Conservation (phyloP, 2,888 invertebrate genomes). For the Ramazzottius varieornatus region DNA sequence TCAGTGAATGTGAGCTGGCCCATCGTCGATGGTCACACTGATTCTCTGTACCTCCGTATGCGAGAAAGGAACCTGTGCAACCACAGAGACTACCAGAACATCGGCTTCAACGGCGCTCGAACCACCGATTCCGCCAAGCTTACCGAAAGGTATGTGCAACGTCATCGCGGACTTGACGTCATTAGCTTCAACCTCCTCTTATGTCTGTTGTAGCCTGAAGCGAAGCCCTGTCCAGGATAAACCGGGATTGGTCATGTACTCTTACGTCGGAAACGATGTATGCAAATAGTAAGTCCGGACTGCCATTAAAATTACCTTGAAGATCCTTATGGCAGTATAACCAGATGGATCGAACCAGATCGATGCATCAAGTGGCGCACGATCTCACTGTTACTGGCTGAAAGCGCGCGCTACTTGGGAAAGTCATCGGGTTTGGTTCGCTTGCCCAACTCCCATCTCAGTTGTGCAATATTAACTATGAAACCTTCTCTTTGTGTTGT, state of each 20-base stretch:
- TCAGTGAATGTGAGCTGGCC: constrained; percentile 17
- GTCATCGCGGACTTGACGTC: background rate
- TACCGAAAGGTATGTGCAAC: constrained; percentile 1
- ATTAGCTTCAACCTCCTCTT: background rate
- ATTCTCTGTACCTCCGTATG: constrained; percentile 21
- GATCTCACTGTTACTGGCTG: too few species aligned
- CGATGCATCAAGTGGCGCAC: too few species aligned
- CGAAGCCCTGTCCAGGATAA: constrained; percentile 21
- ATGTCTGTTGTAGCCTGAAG: constrained; percentile 17
- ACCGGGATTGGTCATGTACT: constrained; percentile 24
- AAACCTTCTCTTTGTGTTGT: background rate
- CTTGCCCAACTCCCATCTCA: too few species aligned
- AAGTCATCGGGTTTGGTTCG: too few species aligned
- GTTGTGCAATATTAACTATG: too few species aligned
- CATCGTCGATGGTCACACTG: constrained; percentile 16
- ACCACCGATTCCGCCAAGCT: constrained; percentile 4
- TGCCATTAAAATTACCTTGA: constrained; percentile 5
- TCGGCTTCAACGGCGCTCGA: constrained; percentile 25
- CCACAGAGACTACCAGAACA: constrained; percentile 29
- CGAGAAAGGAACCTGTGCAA: constrained; percentile 25
- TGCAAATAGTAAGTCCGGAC: constrained; percentile 26
- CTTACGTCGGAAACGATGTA: constrained; percentile 29
- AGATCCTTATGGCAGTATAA: too few species aligned
- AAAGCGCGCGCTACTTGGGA: too few species aligned
- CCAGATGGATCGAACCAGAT: too few species aligned